These are phyloP conservation scores for Pantelozetes paolii DNA, from an alignment of 2,888 invertebrate species.

Conservation along the genomic window DNA sequence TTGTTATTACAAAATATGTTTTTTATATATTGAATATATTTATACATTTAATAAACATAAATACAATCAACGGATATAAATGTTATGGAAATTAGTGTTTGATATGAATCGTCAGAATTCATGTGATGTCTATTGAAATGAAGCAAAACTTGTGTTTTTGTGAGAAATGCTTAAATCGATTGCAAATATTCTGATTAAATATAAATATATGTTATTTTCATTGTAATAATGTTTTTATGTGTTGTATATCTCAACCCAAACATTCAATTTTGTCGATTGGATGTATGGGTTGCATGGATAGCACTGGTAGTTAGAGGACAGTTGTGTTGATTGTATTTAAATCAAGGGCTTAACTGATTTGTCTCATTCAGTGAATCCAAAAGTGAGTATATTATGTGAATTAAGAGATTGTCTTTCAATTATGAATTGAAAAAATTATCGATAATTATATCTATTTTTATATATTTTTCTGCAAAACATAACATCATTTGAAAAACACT, in stretches of 20 bases:
- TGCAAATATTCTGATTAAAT: not conserved
- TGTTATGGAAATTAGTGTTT: slow-evolving; percentile 22
- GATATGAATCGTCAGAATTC: not conserved
- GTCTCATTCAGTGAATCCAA: not conserved
- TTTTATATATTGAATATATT: not conserved
- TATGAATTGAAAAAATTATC: no score
- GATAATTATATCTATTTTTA: no score
- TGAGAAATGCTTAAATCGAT: not conserved
- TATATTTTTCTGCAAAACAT: no score
- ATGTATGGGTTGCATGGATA: no score
- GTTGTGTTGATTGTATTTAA: not conserved
- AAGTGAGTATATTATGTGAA: no score
- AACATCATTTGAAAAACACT: no score
- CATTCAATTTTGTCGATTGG: no score
- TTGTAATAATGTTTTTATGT: no score
- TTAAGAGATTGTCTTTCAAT: not conserved
- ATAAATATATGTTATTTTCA: not conserved
- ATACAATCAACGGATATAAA: slow-evolving; percentile 4
- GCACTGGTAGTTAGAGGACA: not conserved
- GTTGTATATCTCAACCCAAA: not conserved
- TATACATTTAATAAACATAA: not conserved
- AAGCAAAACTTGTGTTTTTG: slow-evolving; percentile 12
- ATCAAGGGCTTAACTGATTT: slow-evolving; percentile 14
- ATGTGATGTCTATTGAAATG: slow-evolving; percentile 18
- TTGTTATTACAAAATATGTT: not conserved